These are phyloP conservation scores for Matsumurasca onukii DNA, from an alignment of 1,140 invertebrate species.

Conservation along the genomic window DNA sequence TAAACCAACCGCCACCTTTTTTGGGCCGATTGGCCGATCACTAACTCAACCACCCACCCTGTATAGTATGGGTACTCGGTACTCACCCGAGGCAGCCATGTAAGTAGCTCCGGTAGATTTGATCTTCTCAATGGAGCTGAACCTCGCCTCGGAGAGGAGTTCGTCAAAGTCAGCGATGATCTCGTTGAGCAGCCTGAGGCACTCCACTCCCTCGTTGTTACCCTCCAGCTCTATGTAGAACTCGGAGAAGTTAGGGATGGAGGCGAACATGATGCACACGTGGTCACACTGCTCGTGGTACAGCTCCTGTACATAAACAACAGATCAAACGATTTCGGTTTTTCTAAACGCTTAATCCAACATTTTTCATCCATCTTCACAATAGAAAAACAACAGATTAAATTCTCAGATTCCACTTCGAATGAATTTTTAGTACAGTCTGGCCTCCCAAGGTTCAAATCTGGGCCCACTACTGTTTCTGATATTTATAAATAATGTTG, in stretches of 20 bases:
- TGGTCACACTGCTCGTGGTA: conserved; percentile 95
- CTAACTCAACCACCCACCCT: neutral
- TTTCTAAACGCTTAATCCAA: too few species aligned
- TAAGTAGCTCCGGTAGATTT: conserved; percentile 96
- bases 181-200: conserved; percentile 90
- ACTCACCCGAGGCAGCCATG: conserved; percentile 90
- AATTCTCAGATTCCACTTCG: too few species aligned
- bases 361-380: too few species aligned
- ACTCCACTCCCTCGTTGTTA: conserved; percentile 94
- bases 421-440: too few species aligned
- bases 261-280: conserved; percentile 94
- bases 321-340: too few species aligned
- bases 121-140: conserved; percentile 94
- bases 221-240: conserved; percentile 95
- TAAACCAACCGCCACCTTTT: too few species aligned
- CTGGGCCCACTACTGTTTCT: too few species aligned
- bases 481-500: too few species aligned
- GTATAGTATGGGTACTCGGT: neutral
- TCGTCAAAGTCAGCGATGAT: conserved; percentile 97
- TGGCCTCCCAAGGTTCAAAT: too few species aligned
- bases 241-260: conserved; percentile 96
- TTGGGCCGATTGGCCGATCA: neutral
- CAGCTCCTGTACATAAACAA: conserved; percentile 66
- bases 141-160: conserved; percentile 79
- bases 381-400: too few species aligned